Base-by-base conservation (phyloP, 2,888 invertebrate species). In the Ecliptopera silaceata region DNA sequence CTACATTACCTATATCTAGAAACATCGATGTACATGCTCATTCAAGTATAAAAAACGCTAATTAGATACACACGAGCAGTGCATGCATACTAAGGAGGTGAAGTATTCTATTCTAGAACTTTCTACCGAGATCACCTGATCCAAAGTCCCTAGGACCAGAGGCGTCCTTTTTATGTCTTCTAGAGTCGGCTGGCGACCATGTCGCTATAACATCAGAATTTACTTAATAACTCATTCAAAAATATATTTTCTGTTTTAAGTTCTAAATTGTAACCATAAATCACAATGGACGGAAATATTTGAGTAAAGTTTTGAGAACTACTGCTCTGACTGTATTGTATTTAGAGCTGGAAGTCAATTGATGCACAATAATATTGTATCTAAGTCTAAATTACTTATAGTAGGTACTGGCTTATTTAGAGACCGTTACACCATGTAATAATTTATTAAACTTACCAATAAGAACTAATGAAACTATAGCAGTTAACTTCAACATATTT, bases 401-500 rank as follows among this genome's bases (percentile, higher is more conserved):
- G n/a, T n/a, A n/a, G n/a, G n/a, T n/a, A n/a, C n/a, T 20, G 20
- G 4, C 4, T 22, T 22, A 22, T 6, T 4, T 22, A 22, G 22
- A 4, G 5, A 4, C 8, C 4, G 3, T 36, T 8, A 36, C 4
- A 15, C 10, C 8, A 41, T 5, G 12, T 48, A 53, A 46, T 5
- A 34, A 49, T 51, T 32, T 4, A 6, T 8, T 5, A 32, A 31
- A 80, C 88, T 88, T 71, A 89, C 89, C 88, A 43, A 89, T 82
- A 26, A 88, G 76, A 78, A 88, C 71, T n/a, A 89, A 64, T 2
- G 87, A 86, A 12, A 88, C 72, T 0, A 88, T 69, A 1, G 83
- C 83, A 0, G 83, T 77, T 8, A 89, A 65, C 61, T 89, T 89
- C 48, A 87, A 77, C 89, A 89, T 89, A 6, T 12, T 8, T n/a